A percentile compares a stretch with the other conserved stretches of the same genome.
These are phyloP conservation scores for Lithodes maja DNA, from an alignment of 2,888 invertebrate genomes.

Conservation along the genomic window DNA sequence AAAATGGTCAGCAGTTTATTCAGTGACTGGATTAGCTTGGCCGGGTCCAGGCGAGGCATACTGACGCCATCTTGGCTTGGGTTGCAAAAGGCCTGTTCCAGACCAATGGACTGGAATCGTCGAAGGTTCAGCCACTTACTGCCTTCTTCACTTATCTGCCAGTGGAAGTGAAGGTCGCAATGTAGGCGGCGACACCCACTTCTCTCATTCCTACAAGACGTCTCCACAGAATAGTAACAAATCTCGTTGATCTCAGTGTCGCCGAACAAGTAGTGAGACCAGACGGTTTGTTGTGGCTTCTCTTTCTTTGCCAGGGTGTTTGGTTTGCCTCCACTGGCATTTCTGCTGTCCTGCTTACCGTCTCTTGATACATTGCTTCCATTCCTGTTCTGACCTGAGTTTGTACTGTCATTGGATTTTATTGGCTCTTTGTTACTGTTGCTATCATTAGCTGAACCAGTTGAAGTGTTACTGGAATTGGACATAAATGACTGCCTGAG, in stretches of 20 bases:
- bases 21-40: slow-evolving; percentile 17
- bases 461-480: not conserved
- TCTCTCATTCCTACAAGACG: slow-evolving; percentile 31
- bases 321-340: not conserved
- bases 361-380: not conserved
- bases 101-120: not conserved
- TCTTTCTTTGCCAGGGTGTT: not conserved
- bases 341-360: not conserved
- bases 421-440: not conserved
- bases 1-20: slow-evolving; percentile 25
- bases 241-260: slow-evolving; percentile 41
- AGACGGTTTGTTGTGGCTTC: slow-evolving; percentile 28
- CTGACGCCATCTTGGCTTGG: slow-evolving; percentile 27
- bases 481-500: not conserved
- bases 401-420: not conserved
- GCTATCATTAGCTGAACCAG: not conserved
- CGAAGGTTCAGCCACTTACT: slow-evolving; percentile 49
- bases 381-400: not conserved
- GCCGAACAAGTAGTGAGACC: slow-evolving; percentile 46
- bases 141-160: slow-evolving; percentile 48
- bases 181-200: slow-evolving; percentile 54
- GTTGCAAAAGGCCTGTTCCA: slow-evolving; percentile 51
- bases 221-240: slow-evolving; percentile 56
- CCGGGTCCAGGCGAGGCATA: slow-evolving; percentile 42
- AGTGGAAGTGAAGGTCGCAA: slow-evolving; percentile 50